These are phyloP conservation scores for Henricia sp. DNA, from an alignment of 53 echinoderm and acorn worm species.

Conservation along the genomic window DNA sequence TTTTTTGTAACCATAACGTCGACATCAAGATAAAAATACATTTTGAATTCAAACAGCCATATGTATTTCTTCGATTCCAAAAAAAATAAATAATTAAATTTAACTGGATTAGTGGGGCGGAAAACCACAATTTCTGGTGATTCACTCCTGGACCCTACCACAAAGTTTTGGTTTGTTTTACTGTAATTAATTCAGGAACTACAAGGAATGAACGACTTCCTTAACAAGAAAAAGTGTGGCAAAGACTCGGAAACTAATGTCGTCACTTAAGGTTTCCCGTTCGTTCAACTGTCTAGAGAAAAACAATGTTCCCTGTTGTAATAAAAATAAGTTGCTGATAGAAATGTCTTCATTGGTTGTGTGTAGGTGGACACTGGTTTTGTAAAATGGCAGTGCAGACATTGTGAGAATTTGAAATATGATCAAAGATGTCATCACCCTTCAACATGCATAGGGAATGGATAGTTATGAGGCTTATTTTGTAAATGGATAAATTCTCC, in stretches of 20 bases:
- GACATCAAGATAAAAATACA: too few relatives aligned
- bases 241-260: background rate
- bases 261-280: background rate
- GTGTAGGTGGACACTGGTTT: background rate
- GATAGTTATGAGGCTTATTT: background rate
- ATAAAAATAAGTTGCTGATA: background rate
- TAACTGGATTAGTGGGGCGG: too few relatives aligned
- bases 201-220: slow-evolving; percentile 34
- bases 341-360: slow-evolving; percentile 1
- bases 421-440: slow-evolving; percentile 14
- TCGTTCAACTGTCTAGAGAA: background rate
- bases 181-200: slow-evolving; percentile 34
- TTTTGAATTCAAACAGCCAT: too few relatives aligned
- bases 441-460: background rate
- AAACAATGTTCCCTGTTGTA: background rate
- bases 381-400: background rate
- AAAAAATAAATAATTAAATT: too few relatives aligned
- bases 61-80: too few relatives aligned
- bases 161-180: background rate
- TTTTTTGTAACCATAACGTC: too few relatives aligned
- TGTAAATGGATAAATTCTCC: slow-evolving; percentile 2
- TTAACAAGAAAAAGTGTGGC: background rate
- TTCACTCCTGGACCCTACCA: too few relatives aligned
- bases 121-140: too few relatives aligned
- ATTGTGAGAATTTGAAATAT: slow-evolving; percentile 7